Evolutionary conservation across 2,888 invertebrate species (phyloP), one percentile per base, ranked within the genome.

Genomic region (Pinctada fucata): DNA sequence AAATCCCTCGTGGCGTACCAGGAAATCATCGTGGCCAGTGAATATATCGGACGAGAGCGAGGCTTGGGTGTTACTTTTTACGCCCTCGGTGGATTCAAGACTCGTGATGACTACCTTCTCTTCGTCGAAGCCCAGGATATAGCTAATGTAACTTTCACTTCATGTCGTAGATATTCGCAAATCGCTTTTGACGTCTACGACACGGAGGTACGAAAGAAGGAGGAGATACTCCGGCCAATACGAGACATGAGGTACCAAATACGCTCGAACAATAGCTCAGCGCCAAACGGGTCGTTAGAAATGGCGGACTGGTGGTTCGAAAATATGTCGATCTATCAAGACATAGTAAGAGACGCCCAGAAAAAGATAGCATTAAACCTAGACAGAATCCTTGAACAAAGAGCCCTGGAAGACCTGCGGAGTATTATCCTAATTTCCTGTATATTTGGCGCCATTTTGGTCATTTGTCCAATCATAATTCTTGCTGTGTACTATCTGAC

Each of bases 1-100:
- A 82, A 87, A 79, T 79, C 81, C 16, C 79, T 89, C 49, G 88
- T 89, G n/a, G 88, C 89, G n/a, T 87, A 87, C 71, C 86, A 86
- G 65, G 87, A 88, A 76, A 84, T 88, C 8, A 83, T 89, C 13
- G 84, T 85, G 47, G 82, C 87, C 65, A 86, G 86, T 65, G 88
- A 89, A 71, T 82, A 86, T 48, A 86, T 88, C 68, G 89, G 89
- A 45, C 79, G 88, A 5, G 89, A 88, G 75, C 69, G 89, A 48
- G 86, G 85, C 3, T 76, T 87, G 64, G 88, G 89, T 2, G 84
- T 86, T n/a, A 85, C 87, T 3, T 89, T 86, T 76, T 88, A 85
- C 82, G 83, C 86, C n/a, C 75, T 70, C 4, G 88, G 88, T 8
- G 75, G 84, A 16, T 90, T 90, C 72, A 80, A 80, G 3, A 72